These are phyloP conservation scores for Porites lobata DNA, from an alignment of 92 coral and sea anemone species.

Conservation along the genomic window DNA sequence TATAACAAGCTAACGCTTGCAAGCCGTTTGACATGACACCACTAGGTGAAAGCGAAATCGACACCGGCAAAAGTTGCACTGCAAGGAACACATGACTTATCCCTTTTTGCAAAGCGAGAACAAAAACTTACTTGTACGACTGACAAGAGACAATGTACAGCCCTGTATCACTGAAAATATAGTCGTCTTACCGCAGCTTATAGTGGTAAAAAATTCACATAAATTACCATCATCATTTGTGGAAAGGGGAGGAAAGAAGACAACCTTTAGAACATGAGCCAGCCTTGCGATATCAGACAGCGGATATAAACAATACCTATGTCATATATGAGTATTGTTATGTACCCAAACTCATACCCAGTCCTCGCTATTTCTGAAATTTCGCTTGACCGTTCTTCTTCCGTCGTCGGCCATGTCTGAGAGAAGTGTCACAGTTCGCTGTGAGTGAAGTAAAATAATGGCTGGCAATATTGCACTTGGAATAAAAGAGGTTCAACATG, in stretches of 20 bases:
- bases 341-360: neutral
- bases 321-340: no score
- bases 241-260: no score
- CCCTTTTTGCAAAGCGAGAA: neutral
- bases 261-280: neutral
- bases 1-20: neutral
- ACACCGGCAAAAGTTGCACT: neutral
- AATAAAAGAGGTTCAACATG: conserved; percentile 62
- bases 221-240: neutral
- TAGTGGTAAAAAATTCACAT: neutral
- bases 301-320: no score
- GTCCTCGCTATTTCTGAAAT: neutral
- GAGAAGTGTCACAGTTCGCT: neutral
- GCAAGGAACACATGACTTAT: neutral
- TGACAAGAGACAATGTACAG: no score
- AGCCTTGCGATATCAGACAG: neutral
- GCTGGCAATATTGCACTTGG: conserved; percentile 75
- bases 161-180: neutral
- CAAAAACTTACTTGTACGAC: neutral
- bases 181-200: neutral
- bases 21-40: neutral
- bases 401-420: conserved; percentile 23
- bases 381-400: neutral
- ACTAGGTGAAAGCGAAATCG: neutral
- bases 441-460: conserved; percentile 35